Conservation (phyloP, 2,888 invertebrate species). For the Coelogynopora nodosa region DNA sequence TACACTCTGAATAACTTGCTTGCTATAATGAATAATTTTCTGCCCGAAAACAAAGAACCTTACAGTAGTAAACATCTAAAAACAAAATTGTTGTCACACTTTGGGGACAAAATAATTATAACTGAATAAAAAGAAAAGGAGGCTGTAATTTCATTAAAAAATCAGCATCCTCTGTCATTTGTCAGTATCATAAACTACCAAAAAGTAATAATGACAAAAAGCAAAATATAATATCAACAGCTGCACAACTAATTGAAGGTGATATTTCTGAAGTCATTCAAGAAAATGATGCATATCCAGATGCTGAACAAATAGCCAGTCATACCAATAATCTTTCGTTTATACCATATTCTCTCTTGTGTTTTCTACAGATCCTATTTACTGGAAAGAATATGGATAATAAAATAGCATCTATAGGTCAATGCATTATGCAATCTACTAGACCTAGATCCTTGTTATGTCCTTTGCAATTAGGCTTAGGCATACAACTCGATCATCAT, state of each 20-base stretch:
- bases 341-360: slow-evolving; percentile 46
- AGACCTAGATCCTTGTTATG: slow-evolving; percentile 48
- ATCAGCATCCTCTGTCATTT: slow-evolving; percentile 47
- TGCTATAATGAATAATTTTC: not conserved
- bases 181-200: slow-evolving; percentile 42
- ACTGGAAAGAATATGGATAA: slow-evolving; percentile 9
- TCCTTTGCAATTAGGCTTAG: slow-evolving; percentile 50
- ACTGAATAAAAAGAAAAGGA: slow-evolving; percentile 48
- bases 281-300: slow-evolving; percentile 47
- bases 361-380: slow-evolving; percentile 45
- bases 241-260: slow-evolving; percentile 49
- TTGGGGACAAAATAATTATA: slow-evolving; percentile 48
- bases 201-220: slow-evolving; percentile 45
- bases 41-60: slow-evolving; percentile 18
- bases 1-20: not conserved
- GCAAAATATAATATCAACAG: slow-evolving; percentile 48
- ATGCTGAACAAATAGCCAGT: slow-evolving; percentile 43
- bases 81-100: slow-evolving; percentile 47
- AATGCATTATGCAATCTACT: slow-evolving; percentile 50
- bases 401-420: slow-evolving; percentile 49
- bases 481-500: slow-evolving; percentile 50
- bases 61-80: slow-evolving; percentile 48
- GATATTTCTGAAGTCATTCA: slow-evolving; percentile 49
- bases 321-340: slow-evolving; percentile 30
- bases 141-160: slow-evolving; percentile 49